A percentile compares a stretch with the other conserved stretches of the same genome.
Conservation (phyloP, 2,797 vertebrate genomes). For the Anableps anableps region DNA sequence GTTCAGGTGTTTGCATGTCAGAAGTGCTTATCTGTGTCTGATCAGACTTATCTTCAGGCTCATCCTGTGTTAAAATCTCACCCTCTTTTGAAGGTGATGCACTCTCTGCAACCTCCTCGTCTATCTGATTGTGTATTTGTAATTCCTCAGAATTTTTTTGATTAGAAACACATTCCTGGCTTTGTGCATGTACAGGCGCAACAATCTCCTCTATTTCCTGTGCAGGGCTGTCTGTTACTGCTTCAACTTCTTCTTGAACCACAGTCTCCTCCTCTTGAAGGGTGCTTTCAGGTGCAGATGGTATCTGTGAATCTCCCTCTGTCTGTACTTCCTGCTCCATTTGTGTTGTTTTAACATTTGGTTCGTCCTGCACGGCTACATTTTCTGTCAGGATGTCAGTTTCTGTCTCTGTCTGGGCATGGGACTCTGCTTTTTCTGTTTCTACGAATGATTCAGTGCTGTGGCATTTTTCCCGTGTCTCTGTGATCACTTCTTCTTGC, state of each 20-base stretch:
- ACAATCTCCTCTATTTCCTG: neutral
- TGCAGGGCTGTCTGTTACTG: neutral
- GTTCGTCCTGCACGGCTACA: slow-evolving; percentile 6
- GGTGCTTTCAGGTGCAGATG: slow-evolving; percentile 11
- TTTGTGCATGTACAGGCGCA: slow-evolving; percentile 4
- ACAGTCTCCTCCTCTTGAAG: slow-evolving; percentile 17
- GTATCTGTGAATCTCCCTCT: slow-evolving; percentile 17
- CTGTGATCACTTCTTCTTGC: slow-evolving; percentile 22
- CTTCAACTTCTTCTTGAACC: slow-evolving; percentile 14
- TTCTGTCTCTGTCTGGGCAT: slow-evolving; percentile 34
- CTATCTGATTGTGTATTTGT: slow-evolving; percentile 1
- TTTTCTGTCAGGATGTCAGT: slow-evolving; percentile 1
- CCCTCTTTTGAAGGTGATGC: neutral
- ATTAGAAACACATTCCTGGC: slow-evolving; percentile 2
- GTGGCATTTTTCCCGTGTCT: slow-evolving; percentile 25
- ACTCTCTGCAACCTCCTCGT: slow-evolving; percentile 10
- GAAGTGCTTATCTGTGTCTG: neutral
- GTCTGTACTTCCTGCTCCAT: slow-evolving; percentile 11
- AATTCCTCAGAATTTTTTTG: slow-evolving; percentile 34
- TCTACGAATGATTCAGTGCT: slow-evolving; percentile 38
- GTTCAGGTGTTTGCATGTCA: slow-evolving; percentile 11
- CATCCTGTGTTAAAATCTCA: slow-evolving; percentile 14
- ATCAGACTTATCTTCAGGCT: slow-evolving; percentile 13
- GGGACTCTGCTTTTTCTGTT: slow-evolving; percentile 25
- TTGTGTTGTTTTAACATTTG: slow-evolving; percentile 1